phyloP scores from a whole-genome alignment of 2,113 vertebrate species.

The Chiloscyllium plagiosum region DNA sequence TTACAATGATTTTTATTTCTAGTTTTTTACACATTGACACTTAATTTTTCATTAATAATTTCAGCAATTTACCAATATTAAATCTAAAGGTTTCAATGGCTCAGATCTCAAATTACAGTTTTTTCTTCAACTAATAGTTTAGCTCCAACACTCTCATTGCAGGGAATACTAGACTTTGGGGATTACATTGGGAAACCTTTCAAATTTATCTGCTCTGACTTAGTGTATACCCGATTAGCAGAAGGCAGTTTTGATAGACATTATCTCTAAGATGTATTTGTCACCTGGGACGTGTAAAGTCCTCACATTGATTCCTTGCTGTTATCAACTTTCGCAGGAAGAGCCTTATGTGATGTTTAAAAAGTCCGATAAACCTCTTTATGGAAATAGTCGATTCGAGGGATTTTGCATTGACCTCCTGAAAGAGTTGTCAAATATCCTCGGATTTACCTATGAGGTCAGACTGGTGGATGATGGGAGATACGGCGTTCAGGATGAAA shows the following conservation, averaged over 20 bases:
- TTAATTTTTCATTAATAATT: not conserved
- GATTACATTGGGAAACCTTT: not conserved
- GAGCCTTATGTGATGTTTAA: conserved; percentile 98
- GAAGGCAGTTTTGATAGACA: conserved; percentile 3
- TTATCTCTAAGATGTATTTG: conserved; percentile 28
- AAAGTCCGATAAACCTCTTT: conserved; percentile 94
- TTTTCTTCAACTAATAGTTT: not conserved
- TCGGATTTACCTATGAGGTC: conserved; percentile 91
- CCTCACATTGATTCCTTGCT: conserved; percentile 17
- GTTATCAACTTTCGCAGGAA: conserved; percentile 62
- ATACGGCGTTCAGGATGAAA: conserved; percentile 94
- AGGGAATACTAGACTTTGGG: not conserved
- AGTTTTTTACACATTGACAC: not conserved
- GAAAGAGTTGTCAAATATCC: conserved; percentile 82
- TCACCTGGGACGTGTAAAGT: not conserved
- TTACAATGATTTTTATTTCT: not conserved
- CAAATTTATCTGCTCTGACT: conserved; percentile 16
- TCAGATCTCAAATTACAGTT: conserved; percentile 17
- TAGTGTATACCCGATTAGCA: conserved; percentile 1
- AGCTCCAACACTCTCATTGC: not conserved
- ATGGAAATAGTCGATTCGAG: conserved; percentile 93
- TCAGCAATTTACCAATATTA: not conserved
- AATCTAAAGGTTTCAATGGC: not conserved
- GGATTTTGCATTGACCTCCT: conserved; percentile 95
- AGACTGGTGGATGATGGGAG: conserved; percentile 88